phyloP scores from a whole-genome alignment of 1,140 invertebrate genomes.

The Drosophila nasuta region DNA sequence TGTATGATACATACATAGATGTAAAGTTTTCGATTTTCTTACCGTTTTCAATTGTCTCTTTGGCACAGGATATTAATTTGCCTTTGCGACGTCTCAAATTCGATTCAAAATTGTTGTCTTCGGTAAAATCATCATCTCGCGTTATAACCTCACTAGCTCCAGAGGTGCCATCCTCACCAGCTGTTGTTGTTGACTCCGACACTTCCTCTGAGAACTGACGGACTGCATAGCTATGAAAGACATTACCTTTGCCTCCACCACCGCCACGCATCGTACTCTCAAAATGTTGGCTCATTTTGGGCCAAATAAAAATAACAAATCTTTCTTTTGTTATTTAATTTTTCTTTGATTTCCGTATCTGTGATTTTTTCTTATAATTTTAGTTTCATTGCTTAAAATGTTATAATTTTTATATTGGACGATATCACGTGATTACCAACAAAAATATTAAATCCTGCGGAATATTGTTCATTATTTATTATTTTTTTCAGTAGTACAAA shows the following conservation, averaged over 20 bases:
- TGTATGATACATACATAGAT: not conserved
- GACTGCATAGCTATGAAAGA: slow-evolving; percentile 47
- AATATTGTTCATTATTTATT: slow-evolving; percentile 27
- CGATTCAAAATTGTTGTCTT: slow-evolving; percentile 84
- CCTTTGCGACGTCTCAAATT: slow-evolving; percentile 84
- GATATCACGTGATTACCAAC: slow-evolving; percentile 18
- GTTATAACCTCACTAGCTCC: slow-evolving; percentile 24
- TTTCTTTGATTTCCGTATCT: slow-evolving; percentile 27
- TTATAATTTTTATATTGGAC: not conserved
- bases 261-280: slow-evolving; percentile 70
- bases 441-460: not conserved
- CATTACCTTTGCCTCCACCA: slow-evolving; percentile 30
- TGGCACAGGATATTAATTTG: slow-evolving; percentile 85
- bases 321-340: slow-evolving; percentile 22
- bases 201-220: slow-evolving; percentile 81
- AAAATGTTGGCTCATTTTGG: slow-evolving; percentile 81
- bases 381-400: not conserved
- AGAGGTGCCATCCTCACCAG: slow-evolving; percentile 51
- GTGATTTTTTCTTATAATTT: slow-evolving; percentile 11
- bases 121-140: slow-evolving; percentile 75
- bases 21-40: slow-evolving; percentile 37
- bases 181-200: slow-evolving; percentile 68
- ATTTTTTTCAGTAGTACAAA: slow-evolving; percentile 2
- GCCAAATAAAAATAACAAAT: slow-evolving; percentile 55
- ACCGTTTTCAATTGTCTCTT: slow-evolving; percentile 85